Evolutionary conservation across 1,140 invertebrate genomes (phyloP).

Genomic region (Adelges cooleyi): DNA sequence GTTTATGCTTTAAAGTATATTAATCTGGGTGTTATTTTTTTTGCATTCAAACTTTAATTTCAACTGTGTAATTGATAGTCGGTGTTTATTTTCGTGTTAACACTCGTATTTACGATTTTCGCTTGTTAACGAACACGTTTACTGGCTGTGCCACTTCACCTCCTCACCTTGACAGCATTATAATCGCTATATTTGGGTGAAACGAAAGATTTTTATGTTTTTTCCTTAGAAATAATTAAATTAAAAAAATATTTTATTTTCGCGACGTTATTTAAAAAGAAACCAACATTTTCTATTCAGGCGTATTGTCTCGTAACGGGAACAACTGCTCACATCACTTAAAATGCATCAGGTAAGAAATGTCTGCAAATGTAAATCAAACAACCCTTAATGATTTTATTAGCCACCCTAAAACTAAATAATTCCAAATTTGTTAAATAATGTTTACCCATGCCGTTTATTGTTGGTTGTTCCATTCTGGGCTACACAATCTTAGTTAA

Average conservation of each 20-base stretch:
- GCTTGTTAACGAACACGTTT: not conserved
- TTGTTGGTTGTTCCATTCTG: no score
- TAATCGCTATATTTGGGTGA: not conserved
- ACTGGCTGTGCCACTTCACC: not conserved
- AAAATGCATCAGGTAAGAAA: slow-evolving; percentile 27
- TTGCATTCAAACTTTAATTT: not conserved
- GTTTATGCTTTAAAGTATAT: slow-evolving; percentile 1
- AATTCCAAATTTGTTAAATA: no score
- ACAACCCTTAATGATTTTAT: no score
- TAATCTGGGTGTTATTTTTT: not conserved
- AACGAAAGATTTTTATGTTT: not conserved
- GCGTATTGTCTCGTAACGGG: not conserved
- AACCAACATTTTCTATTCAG: no score
- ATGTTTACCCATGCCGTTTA: no score
- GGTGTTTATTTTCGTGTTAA: not conserved
- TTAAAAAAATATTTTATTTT: not conserved
- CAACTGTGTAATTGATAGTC: not conserved
- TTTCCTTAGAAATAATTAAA: not conserved
- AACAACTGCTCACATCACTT: not conserved
- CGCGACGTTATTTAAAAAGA: no score
- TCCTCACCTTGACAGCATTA: slow-evolving; percentile 13
- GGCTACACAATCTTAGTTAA: no score
- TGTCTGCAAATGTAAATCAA: not conserved
- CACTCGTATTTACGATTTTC: not conserved
- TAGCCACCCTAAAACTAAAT: no score